A percentile compares a stretch with the other conserved stretches of the same genome.
Conservation (phyloP, 2,888 invertebrate species). For the Drosophila tanythrix region DNA sequence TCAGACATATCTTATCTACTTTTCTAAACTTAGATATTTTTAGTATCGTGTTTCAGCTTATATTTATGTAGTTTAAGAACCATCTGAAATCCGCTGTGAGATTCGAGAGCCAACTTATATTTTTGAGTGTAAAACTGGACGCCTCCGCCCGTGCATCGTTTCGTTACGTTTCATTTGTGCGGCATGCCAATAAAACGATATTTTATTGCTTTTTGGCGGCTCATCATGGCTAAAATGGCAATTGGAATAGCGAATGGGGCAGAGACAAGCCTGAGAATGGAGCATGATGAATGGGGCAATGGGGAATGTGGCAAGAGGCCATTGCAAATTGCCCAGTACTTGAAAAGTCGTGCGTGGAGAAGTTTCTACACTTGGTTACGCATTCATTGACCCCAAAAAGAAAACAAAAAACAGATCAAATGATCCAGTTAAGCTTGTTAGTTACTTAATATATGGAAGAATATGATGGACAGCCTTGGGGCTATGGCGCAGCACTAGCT, state of each 20-base stretch:
- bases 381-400: constrained; percentile 31
- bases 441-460: constrained; percentile 8
- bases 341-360: constrained; percentile 65
- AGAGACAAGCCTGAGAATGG: constrained; percentile 10
- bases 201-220: constrained; percentile 82
- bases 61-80: not conserved
- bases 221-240: constrained; percentile 76
- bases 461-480: constrained; percentile 49
- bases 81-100: not conserved
- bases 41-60: not conserved
- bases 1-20: too few species aligned
- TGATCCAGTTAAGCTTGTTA: constrained; percentile 39
- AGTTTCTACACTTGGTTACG: constrained; percentile 32
- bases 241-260: constrained; percentile 21
- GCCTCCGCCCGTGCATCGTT: constrained; percentile 11
- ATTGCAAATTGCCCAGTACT: constrained; percentile 63
- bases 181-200: constrained; percentile 80
- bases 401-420: constrained; percentile 34
- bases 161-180: constrained; percentile 29
- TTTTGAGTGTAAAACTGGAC: constrained; percentile 7
- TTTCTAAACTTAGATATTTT: not conserved
- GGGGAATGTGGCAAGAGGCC: constrained; percentile 24
- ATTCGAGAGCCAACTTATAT: not conserved
- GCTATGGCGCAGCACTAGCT: constrained; percentile 4
- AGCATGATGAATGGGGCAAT: constrained; percentile 44